A percentile compares a stretch with the other conserved stretches of the same genome.
phyloP scores from a whole-genome alignment of 2,113 vertebrate genomes.

The Alaudala cheleensis region DNA sequence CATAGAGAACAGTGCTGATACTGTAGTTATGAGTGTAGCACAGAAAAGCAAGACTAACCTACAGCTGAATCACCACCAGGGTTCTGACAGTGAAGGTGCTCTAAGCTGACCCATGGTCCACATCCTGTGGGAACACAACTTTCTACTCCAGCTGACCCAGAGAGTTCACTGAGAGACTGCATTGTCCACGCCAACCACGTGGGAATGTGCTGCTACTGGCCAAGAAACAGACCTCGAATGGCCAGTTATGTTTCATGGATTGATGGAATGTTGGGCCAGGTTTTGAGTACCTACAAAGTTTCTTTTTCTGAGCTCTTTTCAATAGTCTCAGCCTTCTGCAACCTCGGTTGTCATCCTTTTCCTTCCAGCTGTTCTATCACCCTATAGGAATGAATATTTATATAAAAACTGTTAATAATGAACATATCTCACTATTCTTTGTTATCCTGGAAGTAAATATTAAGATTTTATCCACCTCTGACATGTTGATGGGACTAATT shows the following conservation, averaged over 20 bases:
- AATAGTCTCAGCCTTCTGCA: background rate
- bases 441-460: background rate
- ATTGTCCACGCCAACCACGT: fast-evolving
- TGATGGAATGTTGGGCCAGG: background rate
- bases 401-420: background rate
- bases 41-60: background rate
- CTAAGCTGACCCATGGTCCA: background rate
- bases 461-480: background rate
- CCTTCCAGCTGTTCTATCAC: background rate
- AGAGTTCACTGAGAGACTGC: background rate
- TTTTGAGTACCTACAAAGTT: background rate
- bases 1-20: background rate
- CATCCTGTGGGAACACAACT: background rate
- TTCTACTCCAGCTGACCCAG: background rate
- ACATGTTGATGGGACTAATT: background rate
- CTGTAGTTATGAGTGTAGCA: background rate
- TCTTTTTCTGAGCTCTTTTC: background rate
- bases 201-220: background rate
- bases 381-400: background rate
- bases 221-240: background rate
- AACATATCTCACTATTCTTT: background rate
- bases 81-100: background rate
- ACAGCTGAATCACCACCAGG: background rate
- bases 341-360: background rate
- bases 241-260: background rate